These are phyloP conservation scores for Sitobion miscanthi DNA, from an alignment of 1,140 invertebrate genomes.

Conservation along the genomic window DNA sequence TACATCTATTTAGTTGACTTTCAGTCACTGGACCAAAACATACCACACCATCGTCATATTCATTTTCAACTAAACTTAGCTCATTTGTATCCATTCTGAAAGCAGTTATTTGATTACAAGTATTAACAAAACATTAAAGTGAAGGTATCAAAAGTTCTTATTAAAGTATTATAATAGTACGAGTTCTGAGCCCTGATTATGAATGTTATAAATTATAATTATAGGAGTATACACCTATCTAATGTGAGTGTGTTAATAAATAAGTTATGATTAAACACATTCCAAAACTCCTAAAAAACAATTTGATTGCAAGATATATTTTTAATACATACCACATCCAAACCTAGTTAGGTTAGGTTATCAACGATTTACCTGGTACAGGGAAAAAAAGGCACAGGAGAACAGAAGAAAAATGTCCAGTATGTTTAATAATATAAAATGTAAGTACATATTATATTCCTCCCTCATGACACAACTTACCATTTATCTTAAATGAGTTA, in stretches of 20 bases:
- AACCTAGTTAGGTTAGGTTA: no score
- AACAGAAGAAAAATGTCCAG: no score
- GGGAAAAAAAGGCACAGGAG: no score
- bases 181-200: neutral
- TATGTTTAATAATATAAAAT: no score
- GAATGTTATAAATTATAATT: neutral
- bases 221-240: no score
- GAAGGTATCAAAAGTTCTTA: neutral
- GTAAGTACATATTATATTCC: neutral
- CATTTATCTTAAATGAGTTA: neutral
- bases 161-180: neutral
- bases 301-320: no score
- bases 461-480: neutral
- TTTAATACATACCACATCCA: no score
- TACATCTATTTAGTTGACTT: neutral
- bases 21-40: constrained; percentile 39
- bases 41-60: constrained; percentile 18
- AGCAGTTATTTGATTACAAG: neutral
- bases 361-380: no score
- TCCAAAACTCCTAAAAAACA: no score
- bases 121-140: neutral
- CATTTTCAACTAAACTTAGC: neutral
- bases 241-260: no score
- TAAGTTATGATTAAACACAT: no score
- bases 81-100: neutral